Evolutionary conservation across 2,888 invertebrate species (phyloP).

Genomic region (Aporophyla nigra): DNA sequence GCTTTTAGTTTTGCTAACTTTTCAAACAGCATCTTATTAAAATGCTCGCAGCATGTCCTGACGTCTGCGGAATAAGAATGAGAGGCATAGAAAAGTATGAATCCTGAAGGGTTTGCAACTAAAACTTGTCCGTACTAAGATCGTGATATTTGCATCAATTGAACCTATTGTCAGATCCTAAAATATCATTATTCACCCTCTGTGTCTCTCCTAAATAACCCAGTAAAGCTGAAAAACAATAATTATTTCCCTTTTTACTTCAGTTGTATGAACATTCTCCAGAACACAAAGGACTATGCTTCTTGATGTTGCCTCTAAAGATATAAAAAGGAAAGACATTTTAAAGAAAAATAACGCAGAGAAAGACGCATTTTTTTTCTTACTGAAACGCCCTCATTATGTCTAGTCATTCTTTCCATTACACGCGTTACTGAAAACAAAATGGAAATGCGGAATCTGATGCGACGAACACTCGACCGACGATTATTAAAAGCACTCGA

Average conservation of each 20-base stretch:
- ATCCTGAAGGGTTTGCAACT: conserved; percentile 35
- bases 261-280: conserved; percentile 18
- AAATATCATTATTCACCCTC: neutral
- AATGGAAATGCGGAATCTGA: conserved; percentile 72
- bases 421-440: conserved; percentile 75
- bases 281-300: conserved; percentile 27
- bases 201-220: neutral
- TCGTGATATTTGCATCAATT: conserved; percentile 25
- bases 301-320: conserved; percentile 30
- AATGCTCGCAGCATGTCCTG: conserved; percentile 56
- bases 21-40: conserved; percentile 61
- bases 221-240: conserved; percentile 4
- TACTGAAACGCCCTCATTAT: conserved; percentile 61
- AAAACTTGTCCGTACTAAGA: neutral
- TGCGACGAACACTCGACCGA: conserved; percentile 60
- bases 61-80: conserved; percentile 57
- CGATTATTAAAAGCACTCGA: conserved; percentile 66
- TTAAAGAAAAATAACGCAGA: conserved; percentile 49
- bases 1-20: conserved; percentile 58
- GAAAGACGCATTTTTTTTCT: conserved; percentile 54
- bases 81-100: conserved; percentile 27
- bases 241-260: conserved; percentile 16
- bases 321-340: conserved; percentile 32
- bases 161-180: neutral
- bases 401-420: conserved; percentile 78